Conservation (phyloP, 2,888 invertebrate species). For the Ernsta delagoae region DNA sequence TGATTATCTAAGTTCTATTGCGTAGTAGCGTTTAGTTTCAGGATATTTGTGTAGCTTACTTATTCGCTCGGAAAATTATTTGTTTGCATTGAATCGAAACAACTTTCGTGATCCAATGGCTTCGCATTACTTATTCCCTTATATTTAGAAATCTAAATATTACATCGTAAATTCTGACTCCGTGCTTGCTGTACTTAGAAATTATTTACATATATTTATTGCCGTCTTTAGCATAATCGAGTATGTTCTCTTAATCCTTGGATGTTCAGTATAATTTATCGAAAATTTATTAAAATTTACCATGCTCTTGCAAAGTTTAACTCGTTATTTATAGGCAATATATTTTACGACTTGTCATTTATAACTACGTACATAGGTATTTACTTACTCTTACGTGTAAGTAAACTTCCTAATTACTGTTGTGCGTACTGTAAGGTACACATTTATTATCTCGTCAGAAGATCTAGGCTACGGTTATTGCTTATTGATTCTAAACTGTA, state of each 20-base stretch:
- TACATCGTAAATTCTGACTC: conserved; percentile 36
- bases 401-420: neutral
- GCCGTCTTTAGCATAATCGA: conserved; percentile 36
- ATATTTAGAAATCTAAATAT: conserved; percentile 37
- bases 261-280: conserved; percentile 35
- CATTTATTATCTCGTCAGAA: too few species aligned
- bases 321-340: conserved; percentile 4
- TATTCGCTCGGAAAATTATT: conserved; percentile 34
- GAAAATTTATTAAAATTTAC: conserved; percentile 33
- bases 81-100: conserved; percentile 38
- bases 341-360: neutral
- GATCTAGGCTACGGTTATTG: too few species aligned
- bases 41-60: conserved; percentile 32
- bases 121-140: conserved; percentile 36
- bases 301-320: conserved; percentile 13
- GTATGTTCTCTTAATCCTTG: conserved; percentile 36
- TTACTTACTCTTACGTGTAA: neutral
- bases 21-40: conserved; percentile 21
- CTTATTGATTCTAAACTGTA: too few species aligned
- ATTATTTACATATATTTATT: conserved; percentile 38
- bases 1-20: conserved; percentile 28
- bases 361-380: too few species aligned
- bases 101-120: conserved; percentile 30
- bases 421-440: too few species aligned
- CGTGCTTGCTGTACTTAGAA: conserved; percentile 32